These are phyloP conservation scores for Drosophila testacea DNA, from an alignment of 2,888 invertebrate species.

Conservation along the genomic window DNA sequence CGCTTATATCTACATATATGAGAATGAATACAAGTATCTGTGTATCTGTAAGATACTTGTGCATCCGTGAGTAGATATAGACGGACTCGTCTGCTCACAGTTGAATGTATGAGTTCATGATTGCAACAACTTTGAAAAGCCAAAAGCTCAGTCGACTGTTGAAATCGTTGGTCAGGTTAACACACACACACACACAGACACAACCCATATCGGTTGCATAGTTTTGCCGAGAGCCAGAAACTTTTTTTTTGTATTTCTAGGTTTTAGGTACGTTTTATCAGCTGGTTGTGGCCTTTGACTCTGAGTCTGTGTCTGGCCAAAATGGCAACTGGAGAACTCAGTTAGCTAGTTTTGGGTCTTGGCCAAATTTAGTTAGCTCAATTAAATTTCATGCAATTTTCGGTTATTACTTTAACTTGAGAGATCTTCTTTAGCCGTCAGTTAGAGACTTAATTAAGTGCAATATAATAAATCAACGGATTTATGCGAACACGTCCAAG, in stretches of 20 bases:
- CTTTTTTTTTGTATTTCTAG: constrained; percentile 23
- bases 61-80: constrained; percentile 5
- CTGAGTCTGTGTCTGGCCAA: constrained; percentile 6
- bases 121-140: constrained; percentile 36
- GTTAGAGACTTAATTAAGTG: constrained; percentile 60
- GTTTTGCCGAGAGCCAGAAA: constrained; percentile 37
- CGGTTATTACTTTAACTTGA: constrained; percentile 42
- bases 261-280: constrained; percentile 44
- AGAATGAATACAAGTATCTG: constrained; percentile 2
- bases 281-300: constrained; percentile 43
- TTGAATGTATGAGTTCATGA: constrained; percentile 13
- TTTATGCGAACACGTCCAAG: constrained; percentile 53
- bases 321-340: constrained; percentile 15
- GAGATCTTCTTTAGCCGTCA: not conserved
- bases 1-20: constrained; percentile 1
- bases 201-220: constrained; percentile 36
- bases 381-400: constrained; percentile 29
- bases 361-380: constrained; percentile 36
- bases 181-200: constrained; percentile 20
- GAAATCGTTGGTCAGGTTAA: constrained; percentile 43
- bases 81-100: not conserved
- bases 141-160: constrained; percentile 46
- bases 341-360: constrained; percentile 33
- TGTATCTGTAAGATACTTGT: constrained; percentile 9
- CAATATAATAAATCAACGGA: constrained; percentile 59